A percentile compares a stretch with the other conserved stretches of the same genome.
phyloP scores from a whole-genome alignment of 2,797 vertebrate species.

The Enteromius paludinosus region DNA sequence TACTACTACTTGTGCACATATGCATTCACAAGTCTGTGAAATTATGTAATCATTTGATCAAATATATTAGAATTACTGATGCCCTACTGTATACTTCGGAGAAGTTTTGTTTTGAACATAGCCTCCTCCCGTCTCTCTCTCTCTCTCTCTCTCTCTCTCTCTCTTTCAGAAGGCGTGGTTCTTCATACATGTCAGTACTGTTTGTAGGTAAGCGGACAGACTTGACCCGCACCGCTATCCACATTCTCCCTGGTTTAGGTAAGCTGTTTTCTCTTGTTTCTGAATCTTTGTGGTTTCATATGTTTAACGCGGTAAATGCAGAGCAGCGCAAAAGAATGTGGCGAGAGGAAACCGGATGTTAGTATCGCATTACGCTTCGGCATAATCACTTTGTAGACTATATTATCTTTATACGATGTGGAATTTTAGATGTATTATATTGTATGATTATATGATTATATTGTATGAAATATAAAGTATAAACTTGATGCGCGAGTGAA shows the following conservation, averaged over 20 bases:
- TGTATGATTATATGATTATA: background rate
- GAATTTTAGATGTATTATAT: background rate
- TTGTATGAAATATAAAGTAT: background rate
- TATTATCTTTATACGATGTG: background rate
- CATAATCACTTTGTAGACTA: background rate
- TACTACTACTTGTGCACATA: background rate
- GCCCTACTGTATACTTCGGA: background rate
- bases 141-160: constrained; percentile 15
- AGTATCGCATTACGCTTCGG: background rate
- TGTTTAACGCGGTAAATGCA: background rate
- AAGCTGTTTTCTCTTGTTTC: background rate
- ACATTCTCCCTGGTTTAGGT: constrained; percentile 10
- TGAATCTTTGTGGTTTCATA: background rate
- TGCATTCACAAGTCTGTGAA: background rate
- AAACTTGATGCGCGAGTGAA: background rate
- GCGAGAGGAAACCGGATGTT: constrained; percentile 34
- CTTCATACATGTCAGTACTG: constrained; percentile 15
- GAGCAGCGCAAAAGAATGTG: background rate
- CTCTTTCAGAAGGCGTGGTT: constrained; percentile 30
- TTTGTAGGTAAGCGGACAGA: constrained; percentile 17
- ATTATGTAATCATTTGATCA: background rate
- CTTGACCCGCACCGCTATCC: background rate
- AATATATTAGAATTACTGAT: background rate
- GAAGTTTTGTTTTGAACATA: constrained; percentile 10
- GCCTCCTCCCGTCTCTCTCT: background rate